Percentiles rank a stretch among this genome's conserved stretches.
Conservation (phyloP, 2,113 vertebrate species). For the Seriola quinqueradiata region DNA sequence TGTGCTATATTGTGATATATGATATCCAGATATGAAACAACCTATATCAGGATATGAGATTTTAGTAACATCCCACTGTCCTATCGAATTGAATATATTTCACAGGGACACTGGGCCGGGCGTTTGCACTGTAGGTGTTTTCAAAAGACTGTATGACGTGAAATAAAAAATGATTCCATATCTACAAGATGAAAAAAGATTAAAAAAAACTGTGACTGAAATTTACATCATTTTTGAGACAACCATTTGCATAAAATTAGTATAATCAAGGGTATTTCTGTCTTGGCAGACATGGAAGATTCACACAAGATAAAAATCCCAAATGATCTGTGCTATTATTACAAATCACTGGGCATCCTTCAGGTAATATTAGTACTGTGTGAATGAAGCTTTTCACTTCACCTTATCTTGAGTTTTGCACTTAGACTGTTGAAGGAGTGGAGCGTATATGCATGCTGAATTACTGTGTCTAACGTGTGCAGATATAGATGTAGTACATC, state of each 20-base stretch:
- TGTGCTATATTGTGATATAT: too few relatives aligned
- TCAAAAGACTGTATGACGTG: background rate
- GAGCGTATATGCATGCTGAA: constrained; percentile 8
- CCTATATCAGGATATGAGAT: too few relatives aligned
- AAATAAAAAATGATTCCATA: background rate
- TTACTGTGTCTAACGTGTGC: constrained; percentile 8
- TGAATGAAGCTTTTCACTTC: constrained; percentile 38
- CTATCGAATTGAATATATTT: background rate
- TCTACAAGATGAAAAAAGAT: constrained; percentile 25
- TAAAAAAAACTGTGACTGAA: background rate
- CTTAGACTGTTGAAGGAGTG: constrained; percentile 19
- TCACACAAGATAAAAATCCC: constrained; percentile 39
- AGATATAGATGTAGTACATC: constrained; percentile 8
- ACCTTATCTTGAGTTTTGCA: constrained; percentile 22
- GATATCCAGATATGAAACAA: background rate
- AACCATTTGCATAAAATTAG: constrained; percentile 46
- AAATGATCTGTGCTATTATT: constrained; percentile 47
- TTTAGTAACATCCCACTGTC: too few relatives aligned
- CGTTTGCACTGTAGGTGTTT: background rate
- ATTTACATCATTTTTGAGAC: constrained; percentile 11
- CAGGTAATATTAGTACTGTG: constrained; percentile 34
- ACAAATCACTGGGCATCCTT: constrained; percentile 45
- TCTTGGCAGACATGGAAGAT: constrained; percentile 43
- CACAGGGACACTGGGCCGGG: background rate
- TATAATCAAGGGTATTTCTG: constrained; percentile 22